Percentiles rank a stretch among this genome's conserved stretches.
Evolutionary conservation across 2,888 invertebrate species (phyloP).

Genomic region (Coelopa pilipes): DNA sequence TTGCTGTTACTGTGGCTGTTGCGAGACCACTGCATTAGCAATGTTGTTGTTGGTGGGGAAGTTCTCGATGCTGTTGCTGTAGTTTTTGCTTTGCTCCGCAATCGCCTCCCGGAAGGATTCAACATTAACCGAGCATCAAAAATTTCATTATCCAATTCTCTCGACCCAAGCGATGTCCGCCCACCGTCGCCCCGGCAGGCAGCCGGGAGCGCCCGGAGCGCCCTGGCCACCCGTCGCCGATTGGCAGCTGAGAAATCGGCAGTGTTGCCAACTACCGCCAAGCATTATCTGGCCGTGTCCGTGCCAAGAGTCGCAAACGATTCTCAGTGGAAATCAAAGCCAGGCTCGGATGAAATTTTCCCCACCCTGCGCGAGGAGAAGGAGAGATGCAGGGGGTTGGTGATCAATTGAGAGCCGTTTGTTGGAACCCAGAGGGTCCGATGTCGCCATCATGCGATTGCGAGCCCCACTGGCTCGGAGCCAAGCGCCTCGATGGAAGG

Average conservation of each 20-base stretch:
- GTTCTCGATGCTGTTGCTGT: slow-evolving; percentile 3
- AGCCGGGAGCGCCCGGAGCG: background rate
- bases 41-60: background rate
- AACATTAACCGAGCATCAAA: slow-evolving; percentile 5
- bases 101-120: background rate
- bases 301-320: too few species aligned
- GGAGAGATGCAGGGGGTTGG: too few species aligned
- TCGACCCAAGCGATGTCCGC: background rate
- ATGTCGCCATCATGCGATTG: too few species aligned
- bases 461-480: too few species aligned
- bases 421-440: too few species aligned
- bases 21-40: background rate
- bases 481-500: too few species aligned
- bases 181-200: background rate
- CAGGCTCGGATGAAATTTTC: too few species aligned
- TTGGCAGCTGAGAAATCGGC: too few species aligned
- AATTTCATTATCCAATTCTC: background rate
- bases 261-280: background rate
- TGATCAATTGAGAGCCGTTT: too few species aligned
- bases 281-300: background rate
- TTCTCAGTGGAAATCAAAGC: too few species aligned
- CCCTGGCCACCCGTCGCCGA: background rate
- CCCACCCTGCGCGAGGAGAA: too few species aligned
- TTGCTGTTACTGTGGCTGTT: slow-evolving; percentile 5
- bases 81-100: background rate